Evolutionary conservation across 1,140 invertebrate species (phyloP), one percentile per base, ranked within the genome.

Genomic region (Rhagoletis pomonella): DNA sequence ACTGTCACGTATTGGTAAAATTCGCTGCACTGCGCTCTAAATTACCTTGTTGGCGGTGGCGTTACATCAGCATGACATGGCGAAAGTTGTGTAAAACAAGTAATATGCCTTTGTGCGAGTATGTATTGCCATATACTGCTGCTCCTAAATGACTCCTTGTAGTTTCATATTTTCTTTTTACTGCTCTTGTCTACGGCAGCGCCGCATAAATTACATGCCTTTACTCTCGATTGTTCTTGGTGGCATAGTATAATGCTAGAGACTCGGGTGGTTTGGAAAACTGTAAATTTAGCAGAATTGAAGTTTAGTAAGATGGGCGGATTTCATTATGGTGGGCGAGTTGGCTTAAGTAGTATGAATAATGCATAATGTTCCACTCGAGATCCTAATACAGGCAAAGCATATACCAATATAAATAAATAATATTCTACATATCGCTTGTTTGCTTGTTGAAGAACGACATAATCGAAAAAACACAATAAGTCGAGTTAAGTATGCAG

Each of bases 81-180:
- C 73, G n/a, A 81, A 81, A 81, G 55, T 81, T 81, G 73, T 81
- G 73, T 81, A 81, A 19, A 81, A 81, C 73, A 81, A 29, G 7
- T 29, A 55, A 81, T 55, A 55, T 55, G 73, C n/a, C 47, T 81
- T 58, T 62, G 7, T 62, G 60, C 60, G 64, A 39, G 29, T 39
- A 0, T 39, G 17, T 47, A 42, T 50, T 39, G 69, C 69, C 17
- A 14, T 47, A 17, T 47, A 14, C 42, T 47, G 17, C 14, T 44
- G 19, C 69, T 29, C 12, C 14, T 44, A 55, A 55, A 29, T 55
- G 73, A 14, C n/a, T 55, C 47, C 44, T 81, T 81, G 73, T 5
- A n/a, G n/a, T 81, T 73, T 39, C 50, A 10, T 50, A 14, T n/a
- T 3, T n/a, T 62, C 60, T n/a, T 14, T 62, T 9, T 14, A 14